A percentile compares a stretch with the other conserved stretches of the same genome.
These are phyloP conservation scores for Acanthurus tractus DNA, from an alignment of 2,797 vertebrate species.

Conservation along the genomic window DNA sequence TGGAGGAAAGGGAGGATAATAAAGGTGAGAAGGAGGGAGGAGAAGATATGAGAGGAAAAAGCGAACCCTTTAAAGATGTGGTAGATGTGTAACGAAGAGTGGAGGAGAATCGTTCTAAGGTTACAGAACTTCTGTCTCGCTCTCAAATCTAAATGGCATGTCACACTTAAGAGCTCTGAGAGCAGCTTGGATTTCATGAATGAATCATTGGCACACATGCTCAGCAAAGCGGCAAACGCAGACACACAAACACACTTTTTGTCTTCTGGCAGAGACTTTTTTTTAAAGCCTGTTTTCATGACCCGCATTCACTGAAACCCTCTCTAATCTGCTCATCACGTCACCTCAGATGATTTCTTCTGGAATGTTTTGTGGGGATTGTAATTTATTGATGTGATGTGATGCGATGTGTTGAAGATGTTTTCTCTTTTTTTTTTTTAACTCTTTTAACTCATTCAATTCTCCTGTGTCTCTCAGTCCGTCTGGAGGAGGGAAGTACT, in stretches of 20 bases:
- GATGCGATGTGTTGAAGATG: constrained; percentile 26
- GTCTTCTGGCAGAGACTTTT: constrained; percentile 45
- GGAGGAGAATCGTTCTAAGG: constrained; percentile 30
- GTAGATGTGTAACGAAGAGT: constrained; percentile 13
- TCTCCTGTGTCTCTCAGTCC: constrained; percentile 88
- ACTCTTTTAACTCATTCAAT: constrained; percentile 31
- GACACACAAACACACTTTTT: constrained; percentile 55
- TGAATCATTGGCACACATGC: constrained; percentile 49
- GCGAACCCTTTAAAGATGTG: constrained; percentile 18
- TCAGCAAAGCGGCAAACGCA: constrained; percentile 32
- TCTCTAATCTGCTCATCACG: neutral
- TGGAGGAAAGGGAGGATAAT: constrained; percentile 38
- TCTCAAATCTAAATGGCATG: constrained; percentile 63
- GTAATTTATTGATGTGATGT: constrained; percentile 2
- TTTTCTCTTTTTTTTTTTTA: constrained; percentile 38
- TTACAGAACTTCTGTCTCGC: constrained; percentile 34
- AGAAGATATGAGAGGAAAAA: constrained; percentile 39
- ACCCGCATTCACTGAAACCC: neutral
- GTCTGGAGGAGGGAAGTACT: constrained; percentile 97
- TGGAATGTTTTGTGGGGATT: neutral
- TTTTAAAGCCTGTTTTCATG: constrained; percentile 11
- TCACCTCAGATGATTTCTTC: neutral
- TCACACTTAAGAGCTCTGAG: constrained; percentile 63
- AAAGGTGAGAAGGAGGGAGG: constrained; percentile 38
- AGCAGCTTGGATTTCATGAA: constrained; percentile 65